Percentiles rank a stretch among this genome's conserved stretches.
Conservation (phyloP, 2,113 vertebrate genomes). For the Hemichromis elongatus region DNA sequence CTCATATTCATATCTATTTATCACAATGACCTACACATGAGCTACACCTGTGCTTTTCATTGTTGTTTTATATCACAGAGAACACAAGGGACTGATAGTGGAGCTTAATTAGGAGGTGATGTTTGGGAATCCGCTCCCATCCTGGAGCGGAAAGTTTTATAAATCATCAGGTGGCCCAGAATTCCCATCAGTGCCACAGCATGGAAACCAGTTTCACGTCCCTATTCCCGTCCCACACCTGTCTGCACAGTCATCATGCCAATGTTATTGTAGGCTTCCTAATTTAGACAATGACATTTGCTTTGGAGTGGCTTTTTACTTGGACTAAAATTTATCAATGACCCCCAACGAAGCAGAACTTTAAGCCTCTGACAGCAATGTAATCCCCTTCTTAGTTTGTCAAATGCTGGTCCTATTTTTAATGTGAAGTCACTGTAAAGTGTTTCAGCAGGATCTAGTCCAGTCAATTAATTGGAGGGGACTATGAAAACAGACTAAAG, state of each 20-base stretch:
- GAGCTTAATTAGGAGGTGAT: not conserved
- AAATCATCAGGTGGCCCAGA: constrained; percentile 2
- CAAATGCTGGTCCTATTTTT: constrained; percentile 3
- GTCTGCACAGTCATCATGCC: not conserved
- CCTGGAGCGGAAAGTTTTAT: not conserved
- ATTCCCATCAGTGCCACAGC: not conserved
- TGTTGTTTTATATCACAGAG: not conserved
- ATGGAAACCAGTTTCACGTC: not conserved
- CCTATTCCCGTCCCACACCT: constrained; percentile 5
- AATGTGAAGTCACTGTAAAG: not conserved
- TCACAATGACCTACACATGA: not conserved
- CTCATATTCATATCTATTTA: not conserved
- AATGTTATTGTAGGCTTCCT: not conserved
- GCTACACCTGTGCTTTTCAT: not conserved
- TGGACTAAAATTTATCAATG: not conserved
- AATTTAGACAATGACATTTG: constrained; percentile 28
- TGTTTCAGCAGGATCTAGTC: not conserved
- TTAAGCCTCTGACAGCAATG: not conserved
- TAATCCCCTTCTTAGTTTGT: not conserved
- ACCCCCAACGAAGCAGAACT: not conserved
- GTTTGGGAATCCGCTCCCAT: not conserved
- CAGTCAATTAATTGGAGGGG: not conserved
- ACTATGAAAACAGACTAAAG: not conserved
- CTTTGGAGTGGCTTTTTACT: not conserved
- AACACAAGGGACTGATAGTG: not conserved